Evolutionary conservation across 2,888 invertebrate genomes (phyloP).

Genomic region (Sturmia bella): DNA sequence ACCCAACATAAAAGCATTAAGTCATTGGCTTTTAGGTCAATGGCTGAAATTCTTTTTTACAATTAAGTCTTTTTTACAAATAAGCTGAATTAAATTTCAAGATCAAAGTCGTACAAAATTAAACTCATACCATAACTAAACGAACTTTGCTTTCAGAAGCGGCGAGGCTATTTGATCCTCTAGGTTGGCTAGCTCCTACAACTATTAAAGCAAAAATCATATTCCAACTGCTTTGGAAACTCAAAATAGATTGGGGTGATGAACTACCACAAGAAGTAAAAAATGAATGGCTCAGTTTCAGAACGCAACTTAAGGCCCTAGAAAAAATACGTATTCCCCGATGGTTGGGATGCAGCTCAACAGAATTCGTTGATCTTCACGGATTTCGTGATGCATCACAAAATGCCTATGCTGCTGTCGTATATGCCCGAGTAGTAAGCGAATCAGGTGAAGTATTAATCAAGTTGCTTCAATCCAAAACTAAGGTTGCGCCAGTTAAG

Average conservation of each 20-base stretch:
- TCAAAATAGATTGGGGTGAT: constrained; percentile 58
- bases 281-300: constrained; percentile 45
- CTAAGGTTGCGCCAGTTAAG: constrained; percentile 40
- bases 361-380: constrained; percentile 47
- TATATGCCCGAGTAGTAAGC: constrained; percentile 49
- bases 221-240: constrained; percentile 63
- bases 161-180: constrained; percentile 63
- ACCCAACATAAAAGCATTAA: too few species aligned
- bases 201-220: constrained; percentile 66
- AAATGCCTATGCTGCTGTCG: constrained; percentile 58
- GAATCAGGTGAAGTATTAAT: constrained; percentile 20
- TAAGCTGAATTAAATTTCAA: too few species aligned
- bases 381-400: constrained; percentile 63
- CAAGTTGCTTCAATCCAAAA: constrained; percentile 34
- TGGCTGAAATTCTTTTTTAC: too few species aligned
- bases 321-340: constrained; percentile 53
- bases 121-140: constrained; percentile 38
- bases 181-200: constrained; percentile 64
- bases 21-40: too few species aligned
- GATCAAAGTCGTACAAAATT: too few species aligned
- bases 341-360: constrained; percentile 20
- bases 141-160: constrained; percentile 55
- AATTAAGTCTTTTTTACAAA: too few species aligned
- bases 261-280: constrained; percentile 33
- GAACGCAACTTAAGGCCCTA: constrained; percentile 25